phyloP scores from a whole-genome alignment of 1,140 invertebrate genomes.

The Drosophila sp. region DNA sequence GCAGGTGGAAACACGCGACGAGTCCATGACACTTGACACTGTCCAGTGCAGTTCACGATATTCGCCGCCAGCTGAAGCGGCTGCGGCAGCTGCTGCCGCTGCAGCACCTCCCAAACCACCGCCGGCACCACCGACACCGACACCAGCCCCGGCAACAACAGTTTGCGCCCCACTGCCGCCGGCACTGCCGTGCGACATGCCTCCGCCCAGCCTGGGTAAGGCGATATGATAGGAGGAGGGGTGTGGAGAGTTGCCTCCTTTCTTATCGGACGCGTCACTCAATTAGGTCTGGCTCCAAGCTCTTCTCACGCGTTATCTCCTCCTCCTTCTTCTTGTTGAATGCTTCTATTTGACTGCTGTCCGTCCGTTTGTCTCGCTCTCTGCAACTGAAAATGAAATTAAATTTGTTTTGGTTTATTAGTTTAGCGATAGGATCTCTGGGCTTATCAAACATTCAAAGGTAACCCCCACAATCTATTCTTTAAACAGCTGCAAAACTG shows the following conservation, averaged over 20 bases:
- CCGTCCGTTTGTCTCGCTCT: slow-evolving; percentile 9
- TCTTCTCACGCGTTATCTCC: slow-evolving; percentile 44
- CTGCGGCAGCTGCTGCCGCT: slow-evolving; percentile 53
- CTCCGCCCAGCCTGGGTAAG: slow-evolving; percentile 21
- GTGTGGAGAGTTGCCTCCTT: not conserved
- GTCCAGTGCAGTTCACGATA: slow-evolving; percentile 90
- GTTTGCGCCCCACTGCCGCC: slow-evolving; percentile 54
- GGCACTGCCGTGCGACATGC: slow-evolving; percentile 76
- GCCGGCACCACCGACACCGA: slow-evolving; percentile 48
- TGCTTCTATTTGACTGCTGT: slow-evolving; percentile 41
- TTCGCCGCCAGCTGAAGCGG: slow-evolving; percentile 58
- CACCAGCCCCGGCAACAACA: slow-evolving; percentile 59
- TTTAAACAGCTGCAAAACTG: slow-evolving; percentile 58
- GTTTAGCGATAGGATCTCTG: slow-evolving; percentile 50
- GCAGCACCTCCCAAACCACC: slow-evolving; percentile 45
- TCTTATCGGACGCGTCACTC: slow-evolving; percentile 34
- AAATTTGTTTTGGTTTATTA: slow-evolving; percentile 71
- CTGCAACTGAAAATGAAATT: slow-evolving; percentile 55
- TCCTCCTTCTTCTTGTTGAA: slow-evolving; percentile 19
- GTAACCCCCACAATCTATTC: slow-evolving; percentile 37
- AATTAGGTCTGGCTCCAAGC: slow-evolving; percentile 19
- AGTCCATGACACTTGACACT: slow-evolving; percentile 96
- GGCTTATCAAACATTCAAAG: slow-evolving; percentile 30
- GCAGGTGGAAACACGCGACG: slow-evolving; percentile 96
- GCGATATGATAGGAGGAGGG: not conserved